phyloP scores from a whole-genome alignment of 2,113 vertebrate species.

The Catagonus wagneri region DNA sequence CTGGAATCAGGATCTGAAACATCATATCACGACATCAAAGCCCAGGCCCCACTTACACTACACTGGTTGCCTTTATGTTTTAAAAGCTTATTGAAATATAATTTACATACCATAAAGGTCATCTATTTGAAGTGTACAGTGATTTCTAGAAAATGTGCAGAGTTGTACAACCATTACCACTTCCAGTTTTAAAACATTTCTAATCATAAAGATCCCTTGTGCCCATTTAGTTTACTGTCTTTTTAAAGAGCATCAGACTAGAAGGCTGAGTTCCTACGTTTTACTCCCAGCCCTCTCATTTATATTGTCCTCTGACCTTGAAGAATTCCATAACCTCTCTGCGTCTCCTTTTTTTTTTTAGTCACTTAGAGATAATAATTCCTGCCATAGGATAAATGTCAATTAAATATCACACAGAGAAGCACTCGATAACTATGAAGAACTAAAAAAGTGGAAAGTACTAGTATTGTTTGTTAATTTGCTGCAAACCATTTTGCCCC shows the following conservation, averaged over 20 bases:
- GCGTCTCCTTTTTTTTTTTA: background rate
- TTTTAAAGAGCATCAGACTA: background rate
- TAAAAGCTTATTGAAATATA: background rate
- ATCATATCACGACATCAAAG: background rate
- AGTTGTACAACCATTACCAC: background rate
- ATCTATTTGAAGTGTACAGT: background rate
- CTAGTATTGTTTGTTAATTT: background rate
- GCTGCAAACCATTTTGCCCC: background rate
- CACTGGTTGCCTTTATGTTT: background rate
- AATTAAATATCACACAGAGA: background rate
- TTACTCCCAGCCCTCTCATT: background rate
- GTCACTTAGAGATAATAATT: slow-evolving; percentile 39
- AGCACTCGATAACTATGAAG: background rate
- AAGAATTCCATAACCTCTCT: background rate
- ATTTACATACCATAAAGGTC: background rate
- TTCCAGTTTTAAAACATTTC: background rate
- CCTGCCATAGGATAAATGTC: slow-evolving; percentile 23
- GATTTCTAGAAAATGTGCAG: background rate
- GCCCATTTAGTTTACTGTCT: slow-evolving; percentile 54
- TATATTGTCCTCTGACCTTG: slow-evolving; percentile 32
- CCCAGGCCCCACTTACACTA: background rate
- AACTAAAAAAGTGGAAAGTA: background rate
- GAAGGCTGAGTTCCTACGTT: background rate
- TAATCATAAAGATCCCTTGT: background rate
- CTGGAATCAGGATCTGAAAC: background rate